phyloP scores from a whole-genome alignment of 2,113 vertebrate genomes.

The Cephalopholis sonnerati region DNA sequence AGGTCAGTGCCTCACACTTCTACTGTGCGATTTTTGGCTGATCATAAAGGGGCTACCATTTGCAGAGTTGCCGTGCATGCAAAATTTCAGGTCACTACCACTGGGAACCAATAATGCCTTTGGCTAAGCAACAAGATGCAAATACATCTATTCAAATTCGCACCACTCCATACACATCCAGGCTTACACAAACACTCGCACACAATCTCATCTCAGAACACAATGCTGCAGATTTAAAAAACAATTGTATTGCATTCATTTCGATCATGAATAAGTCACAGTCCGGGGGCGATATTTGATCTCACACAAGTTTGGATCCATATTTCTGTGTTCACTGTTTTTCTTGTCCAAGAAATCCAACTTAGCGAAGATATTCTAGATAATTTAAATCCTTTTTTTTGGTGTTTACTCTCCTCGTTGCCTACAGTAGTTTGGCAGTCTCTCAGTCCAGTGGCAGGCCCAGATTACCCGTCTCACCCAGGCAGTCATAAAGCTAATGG shows the following conservation, averaged over 20 bases:
- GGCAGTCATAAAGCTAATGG: conserved; percentile 66
- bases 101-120: conserved; percentile 78
- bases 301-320: conserved; percentile 39
- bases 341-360: conserved; percentile 14
- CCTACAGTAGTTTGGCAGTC: conserved; percentile 42
- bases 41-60: conserved; percentile 66
- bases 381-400: conserved; percentile 13
- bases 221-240: conserved; percentile 40
- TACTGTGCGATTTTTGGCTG: conserved; percentile 56
- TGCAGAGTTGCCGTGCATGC: conserved; percentile 78
- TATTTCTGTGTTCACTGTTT: conserved; percentile 23
- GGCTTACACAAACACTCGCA: conserved; percentile 59
- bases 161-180: conserved; percentile 55
- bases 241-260: conserved; percentile 40
- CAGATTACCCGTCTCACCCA: conserved; percentile 53
- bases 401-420: conserved; percentile 36
- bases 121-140: conserved; percentile 86
- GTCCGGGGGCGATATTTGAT: conserved; percentile 44
- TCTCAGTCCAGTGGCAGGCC: conserved; percentile 51
- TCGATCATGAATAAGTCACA: conserved; percentile 46
- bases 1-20: conserved; percentile 68
- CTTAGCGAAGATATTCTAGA: conserved; percentile 2
- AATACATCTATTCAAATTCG: conserved; percentile 86
- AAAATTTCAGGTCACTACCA: conserved; percentile 83
- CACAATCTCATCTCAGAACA: conserved; percentile 50